A percentile compares a stretch with the other conserved stretches of the same genome.
phyloP scores from a whole-genome alignment of 2,888 invertebrate species.

The Ectobius pallidus region DNA sequence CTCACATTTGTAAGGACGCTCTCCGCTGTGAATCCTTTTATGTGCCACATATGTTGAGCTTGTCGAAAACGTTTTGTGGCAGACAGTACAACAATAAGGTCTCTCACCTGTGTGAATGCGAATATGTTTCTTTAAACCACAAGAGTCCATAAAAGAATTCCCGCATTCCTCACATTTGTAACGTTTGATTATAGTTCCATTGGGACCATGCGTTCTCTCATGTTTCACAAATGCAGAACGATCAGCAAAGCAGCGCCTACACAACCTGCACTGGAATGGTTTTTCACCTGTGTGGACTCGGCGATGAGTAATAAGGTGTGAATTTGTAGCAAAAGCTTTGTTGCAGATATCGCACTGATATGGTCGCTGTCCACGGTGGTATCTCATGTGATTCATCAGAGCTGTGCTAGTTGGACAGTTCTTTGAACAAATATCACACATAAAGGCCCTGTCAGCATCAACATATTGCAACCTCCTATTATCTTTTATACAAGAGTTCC shows the following conservation, averaged over 20 bases:
- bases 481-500: not conserved
- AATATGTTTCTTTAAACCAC: constrained; percentile 44
- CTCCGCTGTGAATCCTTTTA: constrained; percentile 45
- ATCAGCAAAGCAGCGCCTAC: constrained; percentile 43
- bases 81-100: constrained; percentile 44
- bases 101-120: constrained; percentile 44
- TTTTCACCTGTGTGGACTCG: constrained; percentile 44
- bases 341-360: constrained; percentile 44
- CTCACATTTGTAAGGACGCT: constrained; percentile 45
- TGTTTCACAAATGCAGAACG: constrained; percentile 45
- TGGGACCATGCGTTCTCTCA: constrained; percentile 44
- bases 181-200: constrained; percentile 41
- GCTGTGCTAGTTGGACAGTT: constrained; percentile 38
- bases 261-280: constrained; percentile 43
- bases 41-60: constrained; percentile 45
- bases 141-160: constrained; percentile 44
- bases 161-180: constrained; percentile 44
- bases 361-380: constrained; percentile 41
- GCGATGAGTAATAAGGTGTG: constrained; percentile 43
- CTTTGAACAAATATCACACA: constrained; percentile 32
- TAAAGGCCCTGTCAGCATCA: not conserved
- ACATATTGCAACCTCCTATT: not conserved
- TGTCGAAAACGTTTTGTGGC: constrained; percentile 44
- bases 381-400: constrained; percentile 42
- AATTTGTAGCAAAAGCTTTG: constrained; percentile 45